These are phyloP conservation scores for Acleris emargana DNA, from an alignment of 2,888 invertebrate genomes.

Conservation along the genomic window DNA sequence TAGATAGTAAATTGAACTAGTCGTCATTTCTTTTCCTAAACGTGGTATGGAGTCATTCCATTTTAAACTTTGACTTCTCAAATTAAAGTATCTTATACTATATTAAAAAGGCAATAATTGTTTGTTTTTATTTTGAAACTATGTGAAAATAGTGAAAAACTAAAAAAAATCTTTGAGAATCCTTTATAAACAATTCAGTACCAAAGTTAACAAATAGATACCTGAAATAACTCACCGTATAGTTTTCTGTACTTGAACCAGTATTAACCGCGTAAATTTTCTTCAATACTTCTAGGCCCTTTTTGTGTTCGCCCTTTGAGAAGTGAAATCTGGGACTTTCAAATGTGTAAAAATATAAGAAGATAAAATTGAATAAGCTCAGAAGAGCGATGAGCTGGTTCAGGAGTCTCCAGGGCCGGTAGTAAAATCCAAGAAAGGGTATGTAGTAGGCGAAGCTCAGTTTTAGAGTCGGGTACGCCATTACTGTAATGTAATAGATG, in stretches of 20 bases:
- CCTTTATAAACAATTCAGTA: too few relatives aligned
- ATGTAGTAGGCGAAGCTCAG: constrained; percentile 31
- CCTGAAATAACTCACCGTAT: constrained; percentile 23
- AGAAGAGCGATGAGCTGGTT: constrained; percentile 27
- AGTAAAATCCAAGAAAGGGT: constrained; percentile 27
- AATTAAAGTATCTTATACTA: too few relatives aligned
- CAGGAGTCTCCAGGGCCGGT: constrained; percentile 36
- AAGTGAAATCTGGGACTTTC: constrained; percentile 39
- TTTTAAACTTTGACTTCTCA: too few relatives aligned
- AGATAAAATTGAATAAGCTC: constrained; percentile 20
- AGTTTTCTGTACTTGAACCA: constrained; percentile 21
- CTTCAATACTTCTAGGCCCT: constrained; percentile 28
- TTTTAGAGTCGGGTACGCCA: constrained; percentile 28
- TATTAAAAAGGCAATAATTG: too few relatives aligned
- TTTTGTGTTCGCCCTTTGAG: constrained; percentile 31
- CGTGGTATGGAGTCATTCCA: too few relatives aligned
- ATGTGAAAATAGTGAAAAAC: too few relatives aligned
- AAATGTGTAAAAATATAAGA: constrained; percentile 13
- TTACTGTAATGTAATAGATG: constrained; percentile 12
- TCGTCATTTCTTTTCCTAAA: too few relatives aligned
- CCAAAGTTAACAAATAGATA: too few relatives aligned
- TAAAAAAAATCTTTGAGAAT: too few relatives aligned
- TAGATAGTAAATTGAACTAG: too few relatives aligned
- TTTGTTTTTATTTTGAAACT: too few relatives aligned
- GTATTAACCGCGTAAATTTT: constrained; percentile 34